Evolutionary conservation across 1,140 invertebrate genomes (phyloP).

Genomic region (Brachionus rubens): DNA sequence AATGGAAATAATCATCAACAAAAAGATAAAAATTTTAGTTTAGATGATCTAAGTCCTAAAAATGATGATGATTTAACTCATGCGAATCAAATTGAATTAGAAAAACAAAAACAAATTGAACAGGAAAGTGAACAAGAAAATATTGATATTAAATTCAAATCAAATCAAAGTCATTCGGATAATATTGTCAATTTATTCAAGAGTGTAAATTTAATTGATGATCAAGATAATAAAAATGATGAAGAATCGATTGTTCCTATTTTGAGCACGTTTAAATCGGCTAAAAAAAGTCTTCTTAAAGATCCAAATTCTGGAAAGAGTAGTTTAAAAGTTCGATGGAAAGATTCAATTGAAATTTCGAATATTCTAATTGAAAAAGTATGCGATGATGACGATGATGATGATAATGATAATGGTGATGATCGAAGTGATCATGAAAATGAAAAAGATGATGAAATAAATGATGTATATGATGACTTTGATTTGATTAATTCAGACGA

Average conservation of each 20-base stretch:
- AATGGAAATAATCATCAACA: background rate
- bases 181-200: background rate
- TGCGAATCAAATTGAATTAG: background rate
- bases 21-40: background rate
- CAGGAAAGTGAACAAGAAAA: background rate
- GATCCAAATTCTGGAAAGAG: background rate
- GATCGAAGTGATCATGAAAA: no score
- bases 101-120: background rate
- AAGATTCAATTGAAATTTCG: slow-evolving; percentile 44
- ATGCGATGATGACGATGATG: slow-evolving; percentile 20
- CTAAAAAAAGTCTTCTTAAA: slow-evolving; percentile 14
- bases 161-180: background rate
- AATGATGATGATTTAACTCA: background rate
- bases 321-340: slow-evolving; percentile 39
- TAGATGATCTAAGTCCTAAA: background rate
- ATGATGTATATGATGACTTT: slow-evolving; percentile 28
- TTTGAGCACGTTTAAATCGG: background rate
- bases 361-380: slow-evolving; percentile 30
- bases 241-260: background rate
- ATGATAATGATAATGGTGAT: no score
- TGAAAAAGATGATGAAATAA: slow-evolving; percentile 3
- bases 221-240: background rate
- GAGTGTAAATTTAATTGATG: background rate
- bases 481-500: background rate
- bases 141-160: background rate